Conservation (phyloP, 2,113 vertebrate genomes). For the Trinectes maculatus region DNA sequence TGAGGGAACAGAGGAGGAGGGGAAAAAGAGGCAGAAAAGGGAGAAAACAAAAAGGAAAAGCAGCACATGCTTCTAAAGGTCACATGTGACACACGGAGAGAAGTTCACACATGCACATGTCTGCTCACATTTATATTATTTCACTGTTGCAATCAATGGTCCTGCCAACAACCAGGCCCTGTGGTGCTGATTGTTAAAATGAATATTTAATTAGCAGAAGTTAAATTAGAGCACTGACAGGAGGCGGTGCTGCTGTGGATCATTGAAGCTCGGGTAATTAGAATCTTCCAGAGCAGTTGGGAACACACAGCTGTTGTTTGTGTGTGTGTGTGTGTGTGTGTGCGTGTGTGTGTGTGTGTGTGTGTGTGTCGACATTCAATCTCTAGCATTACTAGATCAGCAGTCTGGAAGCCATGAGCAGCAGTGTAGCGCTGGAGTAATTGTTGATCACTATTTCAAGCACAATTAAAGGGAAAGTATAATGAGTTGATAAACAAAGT, state of each 20-base stretch:
- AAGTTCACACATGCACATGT: neutral
- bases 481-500: conserved; percentile 61
- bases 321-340: conserved; percentile 2
- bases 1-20: neutral
- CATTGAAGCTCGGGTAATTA: conserved; percentile 75
- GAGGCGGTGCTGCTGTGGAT: conserved; percentile 75
- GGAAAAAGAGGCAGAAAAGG: neutral
- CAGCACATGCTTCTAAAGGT: conserved; percentile 67
- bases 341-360: conserved; percentile 1
- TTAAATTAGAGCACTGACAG: conserved; percentile 78
- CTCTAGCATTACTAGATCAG: conserved; percentile 46
- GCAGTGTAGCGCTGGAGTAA: conserved; percentile 18
- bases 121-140: conserved; percentile 6
- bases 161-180: conserved; percentile 47
- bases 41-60: conserved; percentile 9
- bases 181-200: conserved; percentile 73
- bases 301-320: conserved; percentile 28
- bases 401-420: conserved; percentile 36
- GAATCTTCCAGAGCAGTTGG: conserved; percentile 64
- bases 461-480: conserved; percentile 47
- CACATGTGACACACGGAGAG: conserved; percentile 41
- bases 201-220: conserved; percentile 79
- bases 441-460: conserved; percentile 49
- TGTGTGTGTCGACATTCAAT: neutral
- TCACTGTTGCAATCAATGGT: conserved; percentile 45